phyloP scores from a whole-genome alignment of 2,888 invertebrate species.

The Blastobasis lacticolella region DNA sequence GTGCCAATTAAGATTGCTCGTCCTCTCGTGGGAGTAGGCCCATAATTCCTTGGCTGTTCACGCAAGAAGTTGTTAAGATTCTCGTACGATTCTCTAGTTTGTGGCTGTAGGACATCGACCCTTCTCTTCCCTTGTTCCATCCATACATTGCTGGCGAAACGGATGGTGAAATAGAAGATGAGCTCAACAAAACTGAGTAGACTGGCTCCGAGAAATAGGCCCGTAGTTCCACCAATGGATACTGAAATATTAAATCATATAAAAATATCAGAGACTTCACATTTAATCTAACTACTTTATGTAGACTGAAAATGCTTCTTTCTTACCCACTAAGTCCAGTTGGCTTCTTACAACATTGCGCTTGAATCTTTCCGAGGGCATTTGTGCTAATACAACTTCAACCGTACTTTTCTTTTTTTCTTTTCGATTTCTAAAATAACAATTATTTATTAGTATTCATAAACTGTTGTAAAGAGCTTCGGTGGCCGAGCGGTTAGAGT shows the following conservation, averaged over 20 bases:
- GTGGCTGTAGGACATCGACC: neutral
- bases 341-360: slow-evolving; percentile 78
- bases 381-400: slow-evolving; percentile 69
- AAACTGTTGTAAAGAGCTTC: too few species aligned
- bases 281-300: too few species aligned
- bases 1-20: too few species aligned
- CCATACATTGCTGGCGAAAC: slow-evolving; percentile 55
- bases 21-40: too few species aligned
- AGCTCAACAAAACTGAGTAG: slow-evolving; percentile 79
- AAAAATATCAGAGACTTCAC: neutral
- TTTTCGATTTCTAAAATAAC: slow-evolving; percentile 27
- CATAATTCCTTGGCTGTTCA: too few species aligned
- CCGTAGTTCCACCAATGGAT: slow-evolving; percentile 78
- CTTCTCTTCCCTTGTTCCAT: slow-evolving; percentile 28
- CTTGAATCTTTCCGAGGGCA: slow-evolving; percentile 77
- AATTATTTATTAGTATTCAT: neutral
- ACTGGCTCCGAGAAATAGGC: slow-evolving; percentile 79
- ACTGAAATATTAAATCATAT: slow-evolving; percentile 48
- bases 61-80: too few species aligned
- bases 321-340: slow-evolving; percentile 77
- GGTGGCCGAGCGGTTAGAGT: too few species aligned
- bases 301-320: neutral
- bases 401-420: slow-evolving; percentile 60
- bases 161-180: slow-evolving; percentile 75
- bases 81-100: too few species aligned